Conservation (phyloP, 2,797 vertebrate species). For the Sebastes itinus region DNA sequence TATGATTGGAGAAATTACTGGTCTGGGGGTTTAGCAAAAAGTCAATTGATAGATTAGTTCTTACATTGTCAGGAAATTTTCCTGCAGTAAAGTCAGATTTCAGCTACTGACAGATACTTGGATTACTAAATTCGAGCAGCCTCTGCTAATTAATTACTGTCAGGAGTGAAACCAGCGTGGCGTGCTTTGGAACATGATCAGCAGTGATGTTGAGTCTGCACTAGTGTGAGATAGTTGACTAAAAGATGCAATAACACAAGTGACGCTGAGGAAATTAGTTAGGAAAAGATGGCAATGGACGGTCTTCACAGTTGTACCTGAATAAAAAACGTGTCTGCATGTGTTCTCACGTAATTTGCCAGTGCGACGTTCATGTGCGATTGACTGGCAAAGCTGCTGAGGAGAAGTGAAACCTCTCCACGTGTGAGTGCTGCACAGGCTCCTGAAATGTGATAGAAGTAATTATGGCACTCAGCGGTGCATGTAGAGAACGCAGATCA, state of each 20-base stretch:
- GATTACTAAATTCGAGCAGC: background rate
- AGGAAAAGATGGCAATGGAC: background rate
- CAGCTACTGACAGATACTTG: background rate
- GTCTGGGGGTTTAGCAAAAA: background rate
- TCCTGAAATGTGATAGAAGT: slow-evolving; percentile 54
- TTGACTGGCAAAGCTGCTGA: background rate
- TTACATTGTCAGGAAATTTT: background rate
- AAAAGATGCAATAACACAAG: background rate
- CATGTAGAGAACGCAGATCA: slow-evolving; percentile 57
- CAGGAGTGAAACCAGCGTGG: background rate
- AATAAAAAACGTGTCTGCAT: background rate
- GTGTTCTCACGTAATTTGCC: background rate
- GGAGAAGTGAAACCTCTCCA: slow-evolving; percentile 35
- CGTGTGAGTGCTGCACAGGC: slow-evolving; percentile 22
- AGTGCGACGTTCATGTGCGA: background rate
- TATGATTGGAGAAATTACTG: background rate
- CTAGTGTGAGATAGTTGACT: background rate
- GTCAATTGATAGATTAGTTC: background rate
- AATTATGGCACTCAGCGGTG: slow-evolving; percentile 59
- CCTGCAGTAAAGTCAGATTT: background rate
- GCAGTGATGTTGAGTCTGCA: background rate
- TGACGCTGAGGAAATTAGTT: background rate
- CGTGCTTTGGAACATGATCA: background rate
- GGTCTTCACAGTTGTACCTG: background rate
- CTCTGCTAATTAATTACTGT: background rate